Evolutionary conservation across 2,888 invertebrate species (phyloP).

Genomic region (Pristionchus entomophagus): DNA sequence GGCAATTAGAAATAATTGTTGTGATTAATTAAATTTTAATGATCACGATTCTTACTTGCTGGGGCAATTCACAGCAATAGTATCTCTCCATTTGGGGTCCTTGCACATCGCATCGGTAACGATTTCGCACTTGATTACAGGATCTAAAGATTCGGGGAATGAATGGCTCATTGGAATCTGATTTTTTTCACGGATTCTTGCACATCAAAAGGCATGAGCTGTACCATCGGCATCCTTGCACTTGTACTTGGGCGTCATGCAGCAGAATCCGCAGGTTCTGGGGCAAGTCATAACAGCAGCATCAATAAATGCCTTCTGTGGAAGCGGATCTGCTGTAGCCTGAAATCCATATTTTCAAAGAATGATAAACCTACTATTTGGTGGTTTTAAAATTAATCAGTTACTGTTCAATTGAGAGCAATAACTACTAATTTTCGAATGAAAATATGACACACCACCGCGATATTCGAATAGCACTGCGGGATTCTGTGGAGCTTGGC

Average conservation of each 20-base stretch:
- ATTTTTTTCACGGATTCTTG: neutral
- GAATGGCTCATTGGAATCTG: neutral
- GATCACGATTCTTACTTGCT: slow-evolving; percentile 51
- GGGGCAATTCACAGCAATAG: slow-evolving; percentile 57
- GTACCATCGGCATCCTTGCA: slow-evolving; percentile 53
- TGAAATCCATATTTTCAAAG: too few species aligned
- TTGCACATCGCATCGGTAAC: slow-evolving; percentile 56
- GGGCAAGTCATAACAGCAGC: slow-evolving; percentile 52
- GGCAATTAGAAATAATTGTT: neutral
- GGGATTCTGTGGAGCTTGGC: neutral
- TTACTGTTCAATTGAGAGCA: too few species aligned
- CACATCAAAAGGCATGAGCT: neutral
- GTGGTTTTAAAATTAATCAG: too few species aligned
- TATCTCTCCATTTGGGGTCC: slow-evolving; percentile 56
- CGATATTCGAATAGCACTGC: slow-evolving; percentile 11
- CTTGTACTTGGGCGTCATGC: slow-evolving; percentile 53
- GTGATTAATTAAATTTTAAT: too few species aligned
- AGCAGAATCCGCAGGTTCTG: slow-evolving; percentile 58
- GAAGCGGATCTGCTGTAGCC: neutral
- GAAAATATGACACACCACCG: neutral
- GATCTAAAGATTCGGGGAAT: slow-evolving; percentile 56
- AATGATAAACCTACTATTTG: too few species aligned
- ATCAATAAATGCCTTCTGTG: neutral
- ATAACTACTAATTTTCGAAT: neutral
- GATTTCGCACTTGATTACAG: slow-evolving; percentile 53